phyloP scores from a whole-genome alignment of 2,888 invertebrate species.

The Erebia ligea region DNA sequence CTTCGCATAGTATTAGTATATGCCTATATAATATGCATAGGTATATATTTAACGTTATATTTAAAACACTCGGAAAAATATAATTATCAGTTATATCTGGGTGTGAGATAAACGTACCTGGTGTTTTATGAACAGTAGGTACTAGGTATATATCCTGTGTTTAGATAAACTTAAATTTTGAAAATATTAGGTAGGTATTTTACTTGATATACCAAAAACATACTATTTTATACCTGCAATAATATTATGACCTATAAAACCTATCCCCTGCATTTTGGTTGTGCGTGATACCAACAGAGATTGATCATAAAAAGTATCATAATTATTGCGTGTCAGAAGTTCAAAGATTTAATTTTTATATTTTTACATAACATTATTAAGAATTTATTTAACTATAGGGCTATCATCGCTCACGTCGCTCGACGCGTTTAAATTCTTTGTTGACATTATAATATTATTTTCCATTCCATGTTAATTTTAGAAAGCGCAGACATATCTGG shows the following conservation, averaged over 20 bases:
- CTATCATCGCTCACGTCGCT: slow-evolving; percentile 9
- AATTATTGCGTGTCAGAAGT: slow-evolving; percentile 71
- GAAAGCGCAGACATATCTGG: slow-evolving; percentile 46
- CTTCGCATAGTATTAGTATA: slow-evolving; percentile 28
- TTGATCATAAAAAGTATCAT: slow-evolving; percentile 60
- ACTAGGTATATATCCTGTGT: slow-evolving; percentile 58
- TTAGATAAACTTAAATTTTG: slow-evolving; percentile 70
- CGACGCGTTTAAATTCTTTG: slow-evolving; percentile 24
- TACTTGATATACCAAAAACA: slow-evolving; percentile 54
- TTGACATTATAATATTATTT: slow-evolving; percentile 22
- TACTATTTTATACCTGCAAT: slow-evolving; percentile 43
- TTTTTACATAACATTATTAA: no score
- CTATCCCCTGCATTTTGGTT: slow-evolving; percentile 62
- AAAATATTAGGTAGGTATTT: slow-evolving; percentile 64
- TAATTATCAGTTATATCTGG: slow-evolving; percentile 56
- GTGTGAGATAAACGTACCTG: slow-evolving; percentile 54
- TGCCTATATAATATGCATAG: neutral
- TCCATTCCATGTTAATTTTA: slow-evolving; percentile 27
- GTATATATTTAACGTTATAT: neutral
- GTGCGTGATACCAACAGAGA: slow-evolving; percentile 70
- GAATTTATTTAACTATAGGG: neutral
- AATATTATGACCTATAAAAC: slow-evolving; percentile 62
- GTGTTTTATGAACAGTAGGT: neutral
- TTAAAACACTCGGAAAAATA: slow-evolving; percentile 39
- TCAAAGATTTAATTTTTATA: slow-evolving; percentile 22